A percentile compares a stretch with the other conserved stretches of the same genome.
These are phyloP conservation scores for Ciona savignyi DNA, from an alignment of 23 tunicate genomes.

Conservation along the genomic window DNA sequence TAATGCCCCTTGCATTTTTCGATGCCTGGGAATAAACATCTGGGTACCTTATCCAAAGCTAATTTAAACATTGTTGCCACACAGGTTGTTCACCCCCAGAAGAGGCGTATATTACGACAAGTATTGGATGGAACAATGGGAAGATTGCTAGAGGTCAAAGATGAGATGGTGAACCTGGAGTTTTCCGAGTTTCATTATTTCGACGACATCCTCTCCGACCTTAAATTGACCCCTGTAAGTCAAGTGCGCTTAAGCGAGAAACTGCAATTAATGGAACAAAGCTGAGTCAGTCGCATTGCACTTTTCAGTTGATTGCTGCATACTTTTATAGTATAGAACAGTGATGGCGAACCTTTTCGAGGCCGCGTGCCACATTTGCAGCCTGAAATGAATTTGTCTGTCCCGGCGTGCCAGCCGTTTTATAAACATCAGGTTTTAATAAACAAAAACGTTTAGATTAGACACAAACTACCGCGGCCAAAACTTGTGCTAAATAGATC, in stretches of 20 bases:
- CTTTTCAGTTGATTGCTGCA: neutral
- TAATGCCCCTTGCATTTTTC: no score
- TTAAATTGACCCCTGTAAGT: slow-evolving; percentile 85
- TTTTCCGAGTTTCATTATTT: slow-evolving; percentile 93
- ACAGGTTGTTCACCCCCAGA: slow-evolving; percentile 99
- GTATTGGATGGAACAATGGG: slow-evolving; percentile 96
- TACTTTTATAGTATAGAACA: neutral
- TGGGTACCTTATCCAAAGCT: no score
- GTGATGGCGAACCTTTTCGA: no score
- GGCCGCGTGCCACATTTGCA: no score
- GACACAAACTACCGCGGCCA: no score
- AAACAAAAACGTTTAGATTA: no score
- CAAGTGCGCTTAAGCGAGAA: neutral
- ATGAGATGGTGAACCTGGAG: slow-evolving; percentile 95
- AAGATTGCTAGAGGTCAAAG: slow-evolving; percentile 79
- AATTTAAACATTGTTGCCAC: no score
- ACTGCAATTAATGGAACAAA: neutral
- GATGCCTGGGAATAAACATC: no score
- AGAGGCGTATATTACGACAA: slow-evolving; percentile 62
- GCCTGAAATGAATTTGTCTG: no score
- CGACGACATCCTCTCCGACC: slow-evolving; percentile 91
- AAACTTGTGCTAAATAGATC: no score
- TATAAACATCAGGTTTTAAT: no score
- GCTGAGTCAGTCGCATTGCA: neutral
- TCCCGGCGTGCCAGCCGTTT: no score